phyloP scores from a whole-genome alignment of 2,888 invertebrate species.

The Lasioglossum figueresi region DNA sequence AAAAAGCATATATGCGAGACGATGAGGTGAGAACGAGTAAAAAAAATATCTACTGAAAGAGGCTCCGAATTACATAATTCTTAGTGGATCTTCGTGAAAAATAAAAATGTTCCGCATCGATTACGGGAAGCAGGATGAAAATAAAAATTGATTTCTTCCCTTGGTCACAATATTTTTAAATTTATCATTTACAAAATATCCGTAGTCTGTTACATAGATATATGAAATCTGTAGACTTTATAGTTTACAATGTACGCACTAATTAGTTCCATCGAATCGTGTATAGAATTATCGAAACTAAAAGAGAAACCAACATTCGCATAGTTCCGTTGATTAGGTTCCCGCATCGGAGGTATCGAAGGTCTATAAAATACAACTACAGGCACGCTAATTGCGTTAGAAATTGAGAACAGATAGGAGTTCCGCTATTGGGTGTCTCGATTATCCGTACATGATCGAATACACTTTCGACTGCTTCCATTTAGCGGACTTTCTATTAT shows the following conservation, averaged over 20 bases:
- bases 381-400: background rate
- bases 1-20: background rate
- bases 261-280: background rate
- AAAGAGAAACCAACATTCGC: background rate
- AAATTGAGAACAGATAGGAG: background rate
- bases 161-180: too few relatives aligned
- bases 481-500: constrained; percentile 45
- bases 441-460: constrained; percentile 8
- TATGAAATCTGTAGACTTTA: background rate
- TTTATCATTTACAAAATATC: too few relatives aligned
- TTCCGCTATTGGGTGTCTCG: background rate
- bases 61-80: background rate
- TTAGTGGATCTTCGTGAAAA: too few relatives aligned
- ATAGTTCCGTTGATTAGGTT: background rate
- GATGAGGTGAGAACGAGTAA: background rate
- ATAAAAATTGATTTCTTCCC: too few relatives aligned
- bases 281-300: background rate
- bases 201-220: too few relatives aligned
- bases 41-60: background rate
- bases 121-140: too few relatives aligned
- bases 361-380: background rate
- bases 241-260: background rate
- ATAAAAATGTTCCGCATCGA: too few relatives aligned
- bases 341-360: background rate
- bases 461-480: constrained; percentile 38